A percentile compares a stretch with the other conserved stretches of the same genome.
Evolutionary conservation across 2,113 vertebrate genomes (phyloP).

Genomic region (Nothoprocta perdicaria): DNA sequence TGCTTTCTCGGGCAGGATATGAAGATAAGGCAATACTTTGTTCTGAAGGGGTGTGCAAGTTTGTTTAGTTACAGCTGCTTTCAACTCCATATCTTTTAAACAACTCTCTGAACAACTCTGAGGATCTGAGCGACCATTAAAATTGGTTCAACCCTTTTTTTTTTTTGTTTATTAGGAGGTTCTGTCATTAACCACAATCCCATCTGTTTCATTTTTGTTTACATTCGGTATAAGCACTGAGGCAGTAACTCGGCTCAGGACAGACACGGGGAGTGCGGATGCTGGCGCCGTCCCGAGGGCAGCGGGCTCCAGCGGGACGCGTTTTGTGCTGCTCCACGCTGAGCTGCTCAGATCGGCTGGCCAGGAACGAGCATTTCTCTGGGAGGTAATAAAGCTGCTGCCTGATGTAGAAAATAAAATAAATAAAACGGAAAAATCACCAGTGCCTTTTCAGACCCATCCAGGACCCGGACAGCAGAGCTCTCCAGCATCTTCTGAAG

Average conservation of each 20-base stretch:
- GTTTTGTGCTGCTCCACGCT: background rate
- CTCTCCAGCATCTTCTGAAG: background rate
- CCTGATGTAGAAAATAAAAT: background rate
- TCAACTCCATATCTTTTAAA: background rate
- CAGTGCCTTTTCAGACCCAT: background rate
- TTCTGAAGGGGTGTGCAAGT: slow-evolving; percentile 39
- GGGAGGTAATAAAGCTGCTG: background rate
- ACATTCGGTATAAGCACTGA: background rate
- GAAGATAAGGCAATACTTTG: slow-evolving; percentile 48
- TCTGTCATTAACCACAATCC: background rate
- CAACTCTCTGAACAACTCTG: background rate
- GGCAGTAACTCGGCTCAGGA: background rate
- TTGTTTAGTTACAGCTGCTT: background rate
- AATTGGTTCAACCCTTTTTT: background rate
- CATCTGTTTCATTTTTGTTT: background rate
- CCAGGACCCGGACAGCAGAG: background rate
- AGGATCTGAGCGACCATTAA: background rate
- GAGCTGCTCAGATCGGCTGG: background rate
- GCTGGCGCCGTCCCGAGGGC: background rate
- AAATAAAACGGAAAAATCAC: background rate
- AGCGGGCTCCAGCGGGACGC: background rate
- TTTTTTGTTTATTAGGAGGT: background rate
- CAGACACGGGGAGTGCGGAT: background rate
- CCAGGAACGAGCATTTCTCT: background rate
- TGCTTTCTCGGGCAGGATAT: slow-evolving; percentile 4